Percentiles rank a stretch among this genome's conserved stretches.
Evolutionary conservation across 2,797 vertebrate species (phyloP).

Genomic region (Artibeus lituratus): DNA sequence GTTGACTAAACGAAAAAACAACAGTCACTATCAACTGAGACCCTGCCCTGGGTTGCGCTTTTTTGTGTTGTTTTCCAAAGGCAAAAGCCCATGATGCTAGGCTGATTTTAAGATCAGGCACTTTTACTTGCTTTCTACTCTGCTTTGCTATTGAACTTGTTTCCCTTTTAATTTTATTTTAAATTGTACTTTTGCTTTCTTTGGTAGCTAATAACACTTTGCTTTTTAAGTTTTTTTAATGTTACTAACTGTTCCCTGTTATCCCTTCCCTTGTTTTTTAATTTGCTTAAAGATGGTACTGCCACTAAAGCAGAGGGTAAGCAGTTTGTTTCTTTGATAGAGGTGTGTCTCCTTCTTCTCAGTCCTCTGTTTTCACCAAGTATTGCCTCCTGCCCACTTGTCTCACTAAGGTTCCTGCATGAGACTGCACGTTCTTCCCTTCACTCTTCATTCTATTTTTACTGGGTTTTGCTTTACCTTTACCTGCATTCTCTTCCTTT

Average conservation of each 20-base stretch:
- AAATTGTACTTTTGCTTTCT: conserved; percentile 70
- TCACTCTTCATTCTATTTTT: conserved; percentile 73
- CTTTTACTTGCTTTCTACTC: conserved; percentile 54
- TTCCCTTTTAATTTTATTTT: conserved; percentile 65
- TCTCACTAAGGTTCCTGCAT: conserved; percentile 89
- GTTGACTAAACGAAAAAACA: conserved; percentile 37
- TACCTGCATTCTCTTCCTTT: conserved; percentile 20
- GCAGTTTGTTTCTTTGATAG: conserved; percentile 86
- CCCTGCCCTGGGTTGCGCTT: not conserved
- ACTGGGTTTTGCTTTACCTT: conserved; percentile 62
- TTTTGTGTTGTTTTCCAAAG: not conserved
- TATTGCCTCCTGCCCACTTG: conserved; percentile 82
- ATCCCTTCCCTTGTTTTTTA: conserved; percentile 87
- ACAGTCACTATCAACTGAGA: not conserved
- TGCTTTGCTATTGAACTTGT: conserved; percentile 68
- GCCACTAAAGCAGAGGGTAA: conserved; percentile 98
- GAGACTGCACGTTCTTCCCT: conserved; percentile 87
- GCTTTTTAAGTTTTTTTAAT: conserved; percentile 79
- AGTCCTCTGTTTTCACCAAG: conserved; percentile 78
- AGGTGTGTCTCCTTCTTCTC: conserved; percentile 81
- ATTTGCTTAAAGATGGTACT: conserved; percentile 97
- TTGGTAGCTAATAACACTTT: conserved; percentile 79
- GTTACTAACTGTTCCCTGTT: conserved; percentile 85
- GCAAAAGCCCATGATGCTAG: not conserved
- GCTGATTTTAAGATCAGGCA: not conserved